Base-by-base conservation (phyloP, 2,113 vertebrate species). In the Hipposideros armiger region DNA sequence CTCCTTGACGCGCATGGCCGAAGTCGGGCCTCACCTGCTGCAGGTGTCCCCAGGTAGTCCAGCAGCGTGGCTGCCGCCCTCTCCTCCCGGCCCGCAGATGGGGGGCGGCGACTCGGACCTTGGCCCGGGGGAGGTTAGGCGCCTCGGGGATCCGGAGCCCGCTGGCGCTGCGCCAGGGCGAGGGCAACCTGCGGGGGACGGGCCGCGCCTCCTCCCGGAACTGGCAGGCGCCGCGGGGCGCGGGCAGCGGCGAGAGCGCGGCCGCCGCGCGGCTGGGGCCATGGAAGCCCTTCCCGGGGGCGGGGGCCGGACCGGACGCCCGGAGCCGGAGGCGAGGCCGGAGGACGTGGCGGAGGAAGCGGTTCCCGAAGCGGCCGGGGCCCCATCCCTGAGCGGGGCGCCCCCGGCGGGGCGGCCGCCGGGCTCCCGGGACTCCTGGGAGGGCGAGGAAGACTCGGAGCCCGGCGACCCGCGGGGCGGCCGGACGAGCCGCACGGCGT, bases 401-500 rank as follows among this genome's bases (percentile, higher is more conserved):
- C 32, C 67, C 19, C 32, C 9, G 47, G 87, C 36, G 13, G 87
- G 72, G 89, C 73, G 5, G 52, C 36, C 6, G 50, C 47, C 1
- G 28, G 54, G 70, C 64, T 47, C 52, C n/a, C 17, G 4, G 40
- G 78, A 45, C 19, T 16, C 82, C n/a, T 36, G 90, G 26, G 93
- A 89, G 42, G 97, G 97, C 7, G 98, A 95, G n/a, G 95, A 89
- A 5, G 87, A 87, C 0, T n/a, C 67, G 0, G 95, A 69, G 66
- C 85, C 16, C 7, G 40, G 54, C 17, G 84, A n/a, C 47, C 90
- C 76, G 32, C 69, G 22, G n/a, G 85, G 66, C 60, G 95, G 96
- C 67, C 84, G 97, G 50, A 82, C 70, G 16, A 97, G 98, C 96
- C 98, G 98, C 73, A 98, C 99, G 50, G 98, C 98, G 40, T 99